Conservation (phyloP, 2,797 vertebrate genomes). For the Pterois miles region DNA sequence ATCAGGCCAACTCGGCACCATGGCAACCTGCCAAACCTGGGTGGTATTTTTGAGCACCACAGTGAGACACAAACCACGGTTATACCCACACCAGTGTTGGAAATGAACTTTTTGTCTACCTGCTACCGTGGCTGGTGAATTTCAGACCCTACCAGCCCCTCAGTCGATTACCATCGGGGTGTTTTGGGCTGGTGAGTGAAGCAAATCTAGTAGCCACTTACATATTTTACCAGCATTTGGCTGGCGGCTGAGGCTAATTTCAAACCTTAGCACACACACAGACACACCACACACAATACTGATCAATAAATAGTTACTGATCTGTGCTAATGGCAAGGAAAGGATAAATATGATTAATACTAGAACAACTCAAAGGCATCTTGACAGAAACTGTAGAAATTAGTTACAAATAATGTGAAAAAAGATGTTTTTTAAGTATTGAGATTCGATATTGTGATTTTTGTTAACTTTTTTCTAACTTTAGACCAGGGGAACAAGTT, state of each 20-base stretch:
- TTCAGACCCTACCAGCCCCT: no score
- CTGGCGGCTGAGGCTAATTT: no score
- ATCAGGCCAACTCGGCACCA: not conserved
- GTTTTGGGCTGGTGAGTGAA: no score
- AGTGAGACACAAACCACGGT: not conserved
- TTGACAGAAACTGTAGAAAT: not conserved
- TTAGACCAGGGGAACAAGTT: accelerated
- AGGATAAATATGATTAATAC: not conserved
- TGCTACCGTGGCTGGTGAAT: no score
- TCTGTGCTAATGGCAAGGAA: not conserved
- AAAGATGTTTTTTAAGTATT: not conserved
- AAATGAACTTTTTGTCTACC: no score
- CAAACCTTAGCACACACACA: not conserved
- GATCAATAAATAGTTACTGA: not conserved
- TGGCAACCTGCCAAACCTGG: slow-evolving; percentile 1
- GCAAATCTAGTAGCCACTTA: no score
- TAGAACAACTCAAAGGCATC: not conserved
- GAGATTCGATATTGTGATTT: no score
- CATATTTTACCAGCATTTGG: no score
- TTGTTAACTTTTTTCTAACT: accelerated
- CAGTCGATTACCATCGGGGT: no score
- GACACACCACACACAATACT: not conserved
- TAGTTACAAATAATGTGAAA: not conserved
- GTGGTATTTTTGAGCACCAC: slow-evolving; percentile 10
- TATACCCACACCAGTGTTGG: not conserved